These are phyloP conservation scores for Patella ulyssiponensis DNA, from an alignment of 2,888 invertebrate genomes.

Conservation along the genomic window DNA sequence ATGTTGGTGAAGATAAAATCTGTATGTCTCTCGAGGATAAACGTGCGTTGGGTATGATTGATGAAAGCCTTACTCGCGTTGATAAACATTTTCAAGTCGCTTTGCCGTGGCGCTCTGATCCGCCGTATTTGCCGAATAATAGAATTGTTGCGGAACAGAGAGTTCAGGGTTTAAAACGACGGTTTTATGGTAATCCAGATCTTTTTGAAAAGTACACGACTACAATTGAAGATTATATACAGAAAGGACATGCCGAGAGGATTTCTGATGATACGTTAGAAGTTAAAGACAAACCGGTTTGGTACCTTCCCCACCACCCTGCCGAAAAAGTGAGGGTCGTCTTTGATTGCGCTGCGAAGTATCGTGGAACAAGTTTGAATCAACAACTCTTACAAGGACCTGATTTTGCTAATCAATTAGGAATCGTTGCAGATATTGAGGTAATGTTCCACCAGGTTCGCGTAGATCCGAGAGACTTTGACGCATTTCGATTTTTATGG, in stretches of 20 bases:
- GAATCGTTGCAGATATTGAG: no score
- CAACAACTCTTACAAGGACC: no score
- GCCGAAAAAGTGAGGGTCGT: background rate
- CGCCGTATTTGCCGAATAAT: background rate
- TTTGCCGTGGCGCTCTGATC: background rate
- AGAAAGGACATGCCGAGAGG: background rate
- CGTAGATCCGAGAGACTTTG: no score
- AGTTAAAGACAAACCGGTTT: background rate
- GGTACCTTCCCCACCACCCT: background rate
- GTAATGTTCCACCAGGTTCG: no score
- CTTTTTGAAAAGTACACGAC: background rate
- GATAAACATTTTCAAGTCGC: conserved; percentile 5
- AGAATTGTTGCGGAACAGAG: background rate
- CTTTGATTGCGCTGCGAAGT: conserved; percentile 8
- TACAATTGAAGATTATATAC: background rate
- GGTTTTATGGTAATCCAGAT: background rate
- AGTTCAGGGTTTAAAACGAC: background rate
- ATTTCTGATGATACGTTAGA: background rate
- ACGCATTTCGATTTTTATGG: no score
- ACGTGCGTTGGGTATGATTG: background rate
- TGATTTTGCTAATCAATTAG: no score
- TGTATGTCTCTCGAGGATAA: conserved; percentile 6
- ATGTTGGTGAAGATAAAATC: background rate
- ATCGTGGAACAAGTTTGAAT: background rate
- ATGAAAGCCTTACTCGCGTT: background rate